Evolutionary conservation across 2,113 vertebrate genomes (phyloP), one percentile per base, ranked within the genome.

Genomic region (Theropithecus gelada): DNA sequence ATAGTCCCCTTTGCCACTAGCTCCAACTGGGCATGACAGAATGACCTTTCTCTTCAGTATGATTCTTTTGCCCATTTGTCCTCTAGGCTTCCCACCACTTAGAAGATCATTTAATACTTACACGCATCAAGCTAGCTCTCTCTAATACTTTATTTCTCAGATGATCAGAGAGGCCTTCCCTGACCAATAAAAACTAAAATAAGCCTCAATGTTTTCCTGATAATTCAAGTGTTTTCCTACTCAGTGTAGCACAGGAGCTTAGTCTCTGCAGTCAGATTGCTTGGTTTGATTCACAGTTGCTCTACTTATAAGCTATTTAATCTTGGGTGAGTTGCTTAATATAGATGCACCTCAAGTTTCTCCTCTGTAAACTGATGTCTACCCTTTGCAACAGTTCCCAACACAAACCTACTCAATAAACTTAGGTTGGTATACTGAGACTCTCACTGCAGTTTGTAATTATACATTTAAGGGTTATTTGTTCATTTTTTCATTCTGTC

Each of bases 181-280:
- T 93, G 88, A 50, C 61, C 78, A 90, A 83, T 85, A 81, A 90
- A 93, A 93, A 43, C 17, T 66, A 64, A 48, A 87, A 43, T 73
- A 82, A 93, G 38, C 23, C 30, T 43, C 30, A 79, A 1, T 40
- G 82, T 61, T 82, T 50, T 45, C 40, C n/a, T 82, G 64, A 55
- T 70, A 80, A 70, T 52, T 70, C 75, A 64, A 35, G 6, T 76
- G n/a, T 45, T 95, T 92, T 86, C 78, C 38, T 48, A 83, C 57
- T 93, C n/a, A 81, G 20, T 22, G 30, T 93, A 66, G 57, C 30
- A 52, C 32, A 83, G 6, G 11, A 96, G 32, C 32, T 78, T 66
- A 57, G 32, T 20, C 75, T 78, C 68, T 88, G 32, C 23, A 82
- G 25, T 93, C 18, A 6, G 16, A 55, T 0, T 38, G 32, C 64